Conservation (phyloP, 2,113 vertebrate genomes). For the Xiphorhynchus elegans region DNA sequence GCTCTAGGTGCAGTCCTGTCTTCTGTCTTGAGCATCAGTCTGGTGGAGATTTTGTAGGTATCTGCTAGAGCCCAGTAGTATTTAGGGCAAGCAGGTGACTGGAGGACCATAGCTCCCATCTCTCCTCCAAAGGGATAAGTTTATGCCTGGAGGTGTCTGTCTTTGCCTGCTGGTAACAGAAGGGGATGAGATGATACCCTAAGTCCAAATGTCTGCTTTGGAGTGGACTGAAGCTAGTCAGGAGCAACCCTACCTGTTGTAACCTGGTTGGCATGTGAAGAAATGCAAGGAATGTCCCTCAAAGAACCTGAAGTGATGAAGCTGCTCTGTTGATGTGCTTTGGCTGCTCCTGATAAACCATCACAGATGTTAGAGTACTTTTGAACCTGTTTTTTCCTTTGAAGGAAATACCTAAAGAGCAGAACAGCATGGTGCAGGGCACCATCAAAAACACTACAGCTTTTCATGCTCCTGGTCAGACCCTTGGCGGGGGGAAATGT, state of each 20-base stretch:
- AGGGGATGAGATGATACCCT: accelerated
- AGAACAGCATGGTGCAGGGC: not conserved
- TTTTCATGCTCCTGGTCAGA: not conserved
- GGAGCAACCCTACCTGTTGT: not conserved
- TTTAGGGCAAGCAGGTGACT: not conserved
- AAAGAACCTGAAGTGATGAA: not conserved
- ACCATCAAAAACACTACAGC: not conserved
- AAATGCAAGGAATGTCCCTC: not conserved
- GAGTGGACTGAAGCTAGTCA: not conserved
- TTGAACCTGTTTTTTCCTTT: not conserved
- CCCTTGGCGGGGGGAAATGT: not conserved
- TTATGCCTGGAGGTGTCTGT: not conserved
- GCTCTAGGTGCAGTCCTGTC: not conserved
- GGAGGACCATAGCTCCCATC: not conserved
- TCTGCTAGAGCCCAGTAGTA: not conserved
- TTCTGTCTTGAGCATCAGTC: not conserved
- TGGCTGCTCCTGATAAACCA: not conserved
- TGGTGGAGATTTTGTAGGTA: not conserved
- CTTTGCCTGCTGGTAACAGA: not conserved
- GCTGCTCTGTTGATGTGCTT: not conserved
- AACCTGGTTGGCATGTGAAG: not conserved
- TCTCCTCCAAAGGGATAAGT: not conserved
- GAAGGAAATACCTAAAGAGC: not conserved
- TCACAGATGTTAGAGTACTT: not conserved
- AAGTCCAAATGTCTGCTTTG: not conserved